Percentiles rank a stretch among this genome's conserved stretches.
Conservation (phyloP, 1,140 invertebrate species). For the Euura lappo region DNA sequence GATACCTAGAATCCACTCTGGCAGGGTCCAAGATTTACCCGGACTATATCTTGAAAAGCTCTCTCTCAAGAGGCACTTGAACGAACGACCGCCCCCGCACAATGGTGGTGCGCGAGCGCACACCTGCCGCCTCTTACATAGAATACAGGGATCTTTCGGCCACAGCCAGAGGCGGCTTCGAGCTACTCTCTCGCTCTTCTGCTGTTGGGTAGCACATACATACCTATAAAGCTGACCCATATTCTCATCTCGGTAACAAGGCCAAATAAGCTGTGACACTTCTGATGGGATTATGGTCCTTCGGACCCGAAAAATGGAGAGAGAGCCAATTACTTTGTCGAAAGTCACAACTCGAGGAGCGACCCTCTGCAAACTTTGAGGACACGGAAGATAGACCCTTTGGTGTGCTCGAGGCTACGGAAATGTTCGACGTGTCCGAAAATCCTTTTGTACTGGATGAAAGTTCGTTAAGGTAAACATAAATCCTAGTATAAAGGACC, state of each 20-base stretch:
- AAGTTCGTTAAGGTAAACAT: too few species aligned
- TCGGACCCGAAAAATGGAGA: background rate
- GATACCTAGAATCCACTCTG: background rate
- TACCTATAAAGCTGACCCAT: slow-evolving; percentile 29
- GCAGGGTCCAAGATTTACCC: background rate
- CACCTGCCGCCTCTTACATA: background rate
- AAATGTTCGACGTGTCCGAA: too few species aligned
- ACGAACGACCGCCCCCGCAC: slow-evolving; percentile 5
- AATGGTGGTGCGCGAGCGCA: slow-evolving; percentile 4
- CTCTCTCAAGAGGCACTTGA: slow-evolving; percentile 3
- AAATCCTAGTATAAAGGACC: too few species aligned
- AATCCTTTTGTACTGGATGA: too few species aligned
- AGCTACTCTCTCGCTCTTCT: too few species aligned
- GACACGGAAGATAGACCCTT: too few species aligned
- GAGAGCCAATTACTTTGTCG: slow-evolving; percentile 3
- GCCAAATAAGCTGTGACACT: slow-evolving; percentile 16
- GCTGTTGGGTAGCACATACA: background rate
- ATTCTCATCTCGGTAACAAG: slow-evolving; percentile 33
- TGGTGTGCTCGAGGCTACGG: too few species aligned
- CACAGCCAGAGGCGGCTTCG: too few species aligned
- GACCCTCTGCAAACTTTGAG: too few species aligned
- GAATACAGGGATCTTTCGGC: too few species aligned
- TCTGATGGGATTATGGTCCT: slow-evolving; percentile 11
- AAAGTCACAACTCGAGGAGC: background rate
- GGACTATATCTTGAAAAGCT: slow-evolving; percentile 7